phyloP scores from a whole-genome alignment of 1,140 invertebrate species.

The Monochamus saltuarius region DNA sequence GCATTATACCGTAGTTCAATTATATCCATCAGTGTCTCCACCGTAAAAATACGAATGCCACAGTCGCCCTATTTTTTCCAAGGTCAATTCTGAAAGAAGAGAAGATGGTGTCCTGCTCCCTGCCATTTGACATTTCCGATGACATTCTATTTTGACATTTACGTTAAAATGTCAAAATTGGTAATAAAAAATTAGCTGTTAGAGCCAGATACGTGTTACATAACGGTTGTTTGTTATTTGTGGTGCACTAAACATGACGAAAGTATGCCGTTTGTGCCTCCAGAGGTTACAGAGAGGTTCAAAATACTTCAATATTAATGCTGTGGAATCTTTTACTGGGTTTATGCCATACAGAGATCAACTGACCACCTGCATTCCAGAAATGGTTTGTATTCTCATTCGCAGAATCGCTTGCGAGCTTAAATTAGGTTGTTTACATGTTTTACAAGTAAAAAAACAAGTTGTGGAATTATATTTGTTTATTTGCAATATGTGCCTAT shows the following conservation, averaged over 20 bases:
- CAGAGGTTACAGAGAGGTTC: conserved; percentile 29
- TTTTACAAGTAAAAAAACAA: conserved; percentile 2
- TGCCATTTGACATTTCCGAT: conserved; percentile 38
- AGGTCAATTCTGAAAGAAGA: conserved; percentile 13
- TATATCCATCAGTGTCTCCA: too few species aligned
- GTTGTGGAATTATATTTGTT: too few species aligned
- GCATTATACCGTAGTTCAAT: too few species aligned
- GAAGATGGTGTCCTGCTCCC: conserved; percentile 9
- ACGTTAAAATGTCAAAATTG: conserved; percentile 36
- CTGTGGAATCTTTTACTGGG: conserved; percentile 36
- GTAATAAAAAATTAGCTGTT: conserved; percentile 20
- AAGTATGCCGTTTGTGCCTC: conserved; percentile 41
- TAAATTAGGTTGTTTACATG: background rate
- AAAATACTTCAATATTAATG: conserved; percentile 40
- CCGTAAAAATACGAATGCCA: too few species aligned
- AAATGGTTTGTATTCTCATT: conserved; percentile 32
- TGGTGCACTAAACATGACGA: conserved; percentile 29
- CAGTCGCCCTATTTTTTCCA: too few species aligned
- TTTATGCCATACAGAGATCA: conserved; percentile 42
- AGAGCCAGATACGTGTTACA: background rate
- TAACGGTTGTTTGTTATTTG: background rate
- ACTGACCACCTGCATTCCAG: conserved; percentile 38
- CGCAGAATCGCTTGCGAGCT: background rate
- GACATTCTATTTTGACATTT: conserved; percentile 34
- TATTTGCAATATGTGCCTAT: too few species aligned